Percentiles rank a stretch among this genome's conserved stretches.
These are phyloP conservation scores for Caenorhabditis auriculariae DNA, from an alignment of 2,888 invertebrate genomes.

Conservation along the genomic window DNA sequence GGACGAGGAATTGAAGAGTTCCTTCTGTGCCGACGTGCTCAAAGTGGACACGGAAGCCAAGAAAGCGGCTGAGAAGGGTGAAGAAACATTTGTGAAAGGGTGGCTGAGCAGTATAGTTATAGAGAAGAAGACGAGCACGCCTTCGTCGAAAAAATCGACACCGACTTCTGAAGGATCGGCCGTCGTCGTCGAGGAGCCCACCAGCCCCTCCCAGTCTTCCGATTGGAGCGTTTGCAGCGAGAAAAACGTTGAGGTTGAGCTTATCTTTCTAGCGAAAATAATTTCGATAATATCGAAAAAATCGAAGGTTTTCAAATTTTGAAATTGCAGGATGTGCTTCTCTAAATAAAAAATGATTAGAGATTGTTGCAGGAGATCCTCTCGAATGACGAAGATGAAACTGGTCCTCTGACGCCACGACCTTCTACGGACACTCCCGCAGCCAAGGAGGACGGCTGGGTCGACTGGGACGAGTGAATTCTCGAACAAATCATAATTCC, in stretches of 20 bases:
- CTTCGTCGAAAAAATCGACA: conserved; percentile 18
- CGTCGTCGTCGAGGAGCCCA: conserved; percentile 37
- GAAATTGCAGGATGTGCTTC: neutral
- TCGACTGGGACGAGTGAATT: conserved; percentile 49
- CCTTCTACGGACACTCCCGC: conserved; percentile 17
- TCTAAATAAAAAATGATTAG: neutral
- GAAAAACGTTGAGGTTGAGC: conserved; percentile 35
- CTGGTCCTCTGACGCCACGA: conserved; percentile 26
- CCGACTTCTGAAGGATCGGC: conserved; percentile 19
- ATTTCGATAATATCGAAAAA: neutral
- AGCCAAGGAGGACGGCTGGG: conserved; percentile 42
- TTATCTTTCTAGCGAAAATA: too few relatives aligned
- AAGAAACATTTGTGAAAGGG: conserved; percentile 11
- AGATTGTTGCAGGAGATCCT: conserved; percentile 14
- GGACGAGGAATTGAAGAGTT: conserved; percentile 45
- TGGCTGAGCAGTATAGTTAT: conserved; percentile 1
- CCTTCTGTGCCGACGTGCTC: conserved; percentile 30
- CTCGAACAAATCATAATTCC: too few relatives aligned
- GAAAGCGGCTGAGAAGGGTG: conserved; percentile 6
- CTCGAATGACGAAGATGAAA: conserved; percentile 28
- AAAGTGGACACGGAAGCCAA: conserved; percentile 26
- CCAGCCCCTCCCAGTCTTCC: conserved; percentile 35
- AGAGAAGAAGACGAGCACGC: neutral
- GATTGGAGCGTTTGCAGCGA: conserved; percentile 51
- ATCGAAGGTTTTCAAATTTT: neutral